Evolutionary conservation across 2,797 vertebrate genomes (phyloP), one percentile per base, ranked within the genome.

Genomic region (Urophycis tenuis): DNA sequence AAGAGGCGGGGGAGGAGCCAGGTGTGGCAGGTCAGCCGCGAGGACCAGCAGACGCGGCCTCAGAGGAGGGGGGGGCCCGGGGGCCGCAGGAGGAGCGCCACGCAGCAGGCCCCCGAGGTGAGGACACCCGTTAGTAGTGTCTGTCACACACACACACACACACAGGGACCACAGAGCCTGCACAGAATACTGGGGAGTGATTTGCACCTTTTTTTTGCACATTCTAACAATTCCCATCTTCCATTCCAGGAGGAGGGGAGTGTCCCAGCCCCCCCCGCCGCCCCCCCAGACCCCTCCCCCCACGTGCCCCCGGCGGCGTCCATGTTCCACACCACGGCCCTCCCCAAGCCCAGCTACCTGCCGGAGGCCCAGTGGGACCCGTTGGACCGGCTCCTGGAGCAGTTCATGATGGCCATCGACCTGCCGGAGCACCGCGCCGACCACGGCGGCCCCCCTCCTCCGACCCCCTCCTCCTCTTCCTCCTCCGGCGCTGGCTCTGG

Each of bases 351-450:
- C 82, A 87, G 8, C 19, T 2, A 11, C 81, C 1, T 9, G 49
- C 49, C 1, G 15, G 45, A 49, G 5, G 5, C 7, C 49, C 49
- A n/a, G 8, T 17, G 19, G 49, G 49, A 60, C n/a, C 49, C n/a
- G 49, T 60, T 92, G 0, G 91, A 93, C 3, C 77, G 73, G 35
- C 79, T 93, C 0, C 81, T 93, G 77, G 90, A 92, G 80, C 92
- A 93, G 60, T 84, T 93, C 73, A 89, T 93, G 87, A 88, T 85
- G 71, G 88, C 84, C 22, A 87, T 93, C 0, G 75, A 91, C 67
- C 75, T 91, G n/a, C 85, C 89, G 22, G 81, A 72, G n/a, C n/a
- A n/a, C n/a, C n/a, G n/a, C n/a, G n/a, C n/a, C n/a, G n/a, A n/a
- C n/a, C n/a, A n/a, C n/a, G n/a, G n/a, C n/a, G n/a, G n/a, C n/a